Percentiles rank a stretch among this genome's conserved stretches.
Conservation (phyloP, 35 echinoderm and acorn worm species). For the Amphiura filiformis region DNA sequence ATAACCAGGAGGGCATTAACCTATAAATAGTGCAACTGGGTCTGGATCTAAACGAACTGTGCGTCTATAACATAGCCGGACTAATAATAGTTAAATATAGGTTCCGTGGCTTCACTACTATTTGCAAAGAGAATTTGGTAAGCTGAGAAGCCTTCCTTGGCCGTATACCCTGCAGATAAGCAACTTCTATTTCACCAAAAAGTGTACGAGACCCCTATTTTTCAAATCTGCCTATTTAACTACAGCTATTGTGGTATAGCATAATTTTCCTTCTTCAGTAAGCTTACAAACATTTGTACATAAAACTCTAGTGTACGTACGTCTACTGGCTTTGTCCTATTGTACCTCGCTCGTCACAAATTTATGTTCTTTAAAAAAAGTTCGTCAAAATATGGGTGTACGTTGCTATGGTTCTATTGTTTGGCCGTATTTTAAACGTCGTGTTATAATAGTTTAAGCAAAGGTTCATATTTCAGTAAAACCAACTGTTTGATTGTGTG, state of each 20-base stretch:
- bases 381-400: background rate
- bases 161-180: background rate
- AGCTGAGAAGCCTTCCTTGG: background rate
- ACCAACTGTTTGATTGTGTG: background rate
- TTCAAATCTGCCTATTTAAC: background rate
- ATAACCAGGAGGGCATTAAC: background rate
- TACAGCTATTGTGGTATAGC: background rate
- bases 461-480: background rate
- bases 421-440: background rate
- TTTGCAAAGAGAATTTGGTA: background rate
- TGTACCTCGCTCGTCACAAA: background rate
- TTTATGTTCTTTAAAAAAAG: background rate
- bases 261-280: background rate
- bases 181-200: background rate
- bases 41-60: background rate
- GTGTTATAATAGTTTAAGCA: background rate
- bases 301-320: background rate
- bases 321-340: background rate
- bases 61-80: too few relatives aligned
- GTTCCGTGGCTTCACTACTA: too few relatives aligned
- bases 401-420: background rate
- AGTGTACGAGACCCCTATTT: background rate
- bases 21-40: background rate
- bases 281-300: background rate
- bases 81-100: too few relatives aligned